Evolutionary conservation across 2,797 vertebrate genomes (phyloP).

Genomic region (Myioborus melanocephalus): DNA sequence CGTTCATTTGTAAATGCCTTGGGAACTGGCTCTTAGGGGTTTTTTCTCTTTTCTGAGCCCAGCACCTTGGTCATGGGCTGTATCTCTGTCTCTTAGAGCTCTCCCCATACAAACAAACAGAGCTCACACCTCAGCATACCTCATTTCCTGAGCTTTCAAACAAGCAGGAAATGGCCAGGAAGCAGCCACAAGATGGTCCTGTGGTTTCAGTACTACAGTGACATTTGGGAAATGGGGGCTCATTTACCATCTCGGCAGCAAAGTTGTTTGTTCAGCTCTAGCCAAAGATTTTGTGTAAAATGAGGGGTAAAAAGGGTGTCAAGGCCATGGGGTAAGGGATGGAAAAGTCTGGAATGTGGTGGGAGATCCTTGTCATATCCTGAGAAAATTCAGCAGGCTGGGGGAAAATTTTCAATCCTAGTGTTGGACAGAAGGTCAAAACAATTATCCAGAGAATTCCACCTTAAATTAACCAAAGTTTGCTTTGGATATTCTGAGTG

Average conservation of each 20-base stretch:
- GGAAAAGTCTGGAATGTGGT: background rate
- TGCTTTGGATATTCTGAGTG: background rate
- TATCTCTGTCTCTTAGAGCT: background rate
- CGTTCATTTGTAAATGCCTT: background rate
- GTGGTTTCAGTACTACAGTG: background rate
- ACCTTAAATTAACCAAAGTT: background rate
- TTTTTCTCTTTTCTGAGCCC: background rate
- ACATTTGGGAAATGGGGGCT: background rate
- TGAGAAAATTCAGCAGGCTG: background rate
- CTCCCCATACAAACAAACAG: background rate
- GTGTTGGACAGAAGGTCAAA: background rate
- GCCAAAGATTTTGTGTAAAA: background rate
- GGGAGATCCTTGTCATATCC: background rate
- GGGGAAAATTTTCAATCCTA: background rate
- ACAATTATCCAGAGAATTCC: background rate
- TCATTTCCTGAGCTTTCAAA: slow-evolving; percentile 34
- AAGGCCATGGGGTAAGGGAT: background rate
- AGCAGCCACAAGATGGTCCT: background rate
- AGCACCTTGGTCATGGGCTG: background rate
- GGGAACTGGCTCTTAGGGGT: background rate
- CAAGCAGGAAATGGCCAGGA: slow-evolving; percentile 1
- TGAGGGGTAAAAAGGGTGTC: background rate
- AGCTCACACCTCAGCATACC: slow-evolving; percentile 13
- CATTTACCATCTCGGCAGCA: background rate
- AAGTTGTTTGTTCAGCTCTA: background rate